Base-by-base conservation (phyloP, 2,113 vertebrate species). In the Eonycteris spelaea region DNA sequence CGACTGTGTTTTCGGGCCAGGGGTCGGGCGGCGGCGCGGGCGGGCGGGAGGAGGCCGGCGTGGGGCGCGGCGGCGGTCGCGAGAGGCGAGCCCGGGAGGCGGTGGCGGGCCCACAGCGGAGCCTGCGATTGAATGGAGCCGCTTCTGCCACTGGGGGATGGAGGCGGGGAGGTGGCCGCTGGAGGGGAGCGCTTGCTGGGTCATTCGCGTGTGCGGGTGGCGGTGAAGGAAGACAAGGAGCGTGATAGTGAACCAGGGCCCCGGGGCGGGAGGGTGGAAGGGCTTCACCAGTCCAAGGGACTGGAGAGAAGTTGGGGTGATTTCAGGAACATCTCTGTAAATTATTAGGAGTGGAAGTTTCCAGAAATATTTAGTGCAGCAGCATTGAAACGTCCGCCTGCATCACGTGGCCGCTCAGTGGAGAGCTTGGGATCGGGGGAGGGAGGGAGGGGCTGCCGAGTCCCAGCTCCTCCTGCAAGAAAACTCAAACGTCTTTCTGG, bases 351-450 rank as follows among this genome's bases (percentile, higher is more conserved):
- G 98, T 99, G 98, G 98, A 99, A 99, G 98, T 99, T 99, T 99
- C 98, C 98, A 98, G 98, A 99, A 99, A 98, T 98, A 98, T 98
- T 98, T 97, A 98, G 98, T 98, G 98, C 98, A 98, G 98, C 98
- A 98, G 98, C 97, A 98, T 98, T 98, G 98, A 99, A 98, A 98
- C 98, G 98, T 98, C 98, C 98, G 98, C 98, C 98, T 97, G 98
- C 65, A 97, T 99, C 98, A 99, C 98, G 98, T 99, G 98, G 98
- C 98, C 97, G 97, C 95, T 97, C 95, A 95, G 98, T 97, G 98
- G 98, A 98, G 98, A 98, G 97, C 98, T 97, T 97, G 97, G 98
- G 98, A 97, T 95, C 97, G 96, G 97, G 97, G 96, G 95, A 97
- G 98, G 98, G 97, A 98, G 98, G 98, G 97, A 98, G 98, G 98